Conservation (phyloP, 2,888 invertebrate species). For the Dyspetes luteomarginatus region DNA sequence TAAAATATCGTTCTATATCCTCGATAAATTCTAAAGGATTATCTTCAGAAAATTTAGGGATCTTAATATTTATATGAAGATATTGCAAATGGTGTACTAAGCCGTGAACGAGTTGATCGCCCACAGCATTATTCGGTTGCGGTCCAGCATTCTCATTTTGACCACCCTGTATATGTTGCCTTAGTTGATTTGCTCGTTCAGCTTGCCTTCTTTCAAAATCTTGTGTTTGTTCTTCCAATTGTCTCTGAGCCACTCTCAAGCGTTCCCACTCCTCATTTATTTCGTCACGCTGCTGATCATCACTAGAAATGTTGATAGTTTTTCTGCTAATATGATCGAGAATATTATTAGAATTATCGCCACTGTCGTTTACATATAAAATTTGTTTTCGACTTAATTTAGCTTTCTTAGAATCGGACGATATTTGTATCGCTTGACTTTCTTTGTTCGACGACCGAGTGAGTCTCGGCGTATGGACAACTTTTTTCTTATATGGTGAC, state of each 20-base stretch:
- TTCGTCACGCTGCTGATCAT: background rate
- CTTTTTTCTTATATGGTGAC: background rate
- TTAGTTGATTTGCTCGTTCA: background rate
- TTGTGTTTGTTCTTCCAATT: background rate
- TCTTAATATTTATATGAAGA: slow-evolving; percentile 30
- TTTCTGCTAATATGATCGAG: background rate
- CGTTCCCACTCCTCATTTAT: background rate
- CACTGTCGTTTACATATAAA: background rate
- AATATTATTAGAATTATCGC: background rate
- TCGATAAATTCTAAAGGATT: slow-evolving; percentile 41
- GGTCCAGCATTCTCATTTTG: background rate
- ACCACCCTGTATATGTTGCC: background rate
- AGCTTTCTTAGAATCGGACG: background rate
- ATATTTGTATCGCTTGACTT: background rate
- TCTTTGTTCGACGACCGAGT: background rate
- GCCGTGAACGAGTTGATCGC: slow-evolving; percentile 30
- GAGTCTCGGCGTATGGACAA: background rate
- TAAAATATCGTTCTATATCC: slow-evolving; percentile 50
- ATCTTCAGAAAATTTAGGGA: slow-evolving; percentile 38
- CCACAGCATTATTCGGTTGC: background rate
- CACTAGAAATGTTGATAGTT: background rate
- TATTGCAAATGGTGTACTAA: slow-evolving; percentile 42
- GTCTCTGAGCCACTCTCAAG: background rate
- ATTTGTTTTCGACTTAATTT: background rate
- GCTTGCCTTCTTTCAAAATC: background rate